phyloP scores from a whole-genome alignment of 2,113 vertebrate species.

The Prochilodus magdalenae region DNA sequence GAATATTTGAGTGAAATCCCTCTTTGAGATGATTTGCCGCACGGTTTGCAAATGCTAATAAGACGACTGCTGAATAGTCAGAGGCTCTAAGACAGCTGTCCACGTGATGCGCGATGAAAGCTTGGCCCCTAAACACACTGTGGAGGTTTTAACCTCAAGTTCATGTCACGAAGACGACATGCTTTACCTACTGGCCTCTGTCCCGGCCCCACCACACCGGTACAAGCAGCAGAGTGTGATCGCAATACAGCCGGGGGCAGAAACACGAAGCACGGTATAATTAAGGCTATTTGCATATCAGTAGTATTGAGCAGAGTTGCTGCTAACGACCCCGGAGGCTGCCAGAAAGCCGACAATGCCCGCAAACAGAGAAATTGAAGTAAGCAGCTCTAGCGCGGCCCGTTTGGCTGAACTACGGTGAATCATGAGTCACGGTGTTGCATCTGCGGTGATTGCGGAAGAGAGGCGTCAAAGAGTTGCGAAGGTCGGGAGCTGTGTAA shows the following conservation, averaged over 20 bases:
- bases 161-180: not conserved
- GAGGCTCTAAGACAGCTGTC: not conserved
- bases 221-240: constrained; percentile 21
- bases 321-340: constrained; percentile 54
- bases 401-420: not conserved
- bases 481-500: not conserved
- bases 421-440: not conserved
- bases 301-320: constrained; percentile 57
- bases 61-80: not conserved
- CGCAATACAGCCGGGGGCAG: constrained; percentile 52
- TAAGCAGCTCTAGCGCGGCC: constrained; percentile 34
- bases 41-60: not conserved
- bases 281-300: constrained; percentile 63
- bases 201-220: constrained; percentile 8
- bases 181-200: not conserved
- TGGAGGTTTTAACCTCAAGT: not conserved
- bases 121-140: not conserved
- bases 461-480: not conserved
- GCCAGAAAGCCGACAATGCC: constrained; percentile 45
- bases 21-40: not conserved
- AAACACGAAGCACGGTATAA: constrained; percentile 55
- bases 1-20: not conserved
- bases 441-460: not conserved
- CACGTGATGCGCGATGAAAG: not conserved
- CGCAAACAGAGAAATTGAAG: constrained; percentile 56